Evolutionary conservation across 2,888 invertebrate genomes (phyloP), one percentile per base, ranked within the genome.

Genomic region (Ornithoptera priamus): DNA sequence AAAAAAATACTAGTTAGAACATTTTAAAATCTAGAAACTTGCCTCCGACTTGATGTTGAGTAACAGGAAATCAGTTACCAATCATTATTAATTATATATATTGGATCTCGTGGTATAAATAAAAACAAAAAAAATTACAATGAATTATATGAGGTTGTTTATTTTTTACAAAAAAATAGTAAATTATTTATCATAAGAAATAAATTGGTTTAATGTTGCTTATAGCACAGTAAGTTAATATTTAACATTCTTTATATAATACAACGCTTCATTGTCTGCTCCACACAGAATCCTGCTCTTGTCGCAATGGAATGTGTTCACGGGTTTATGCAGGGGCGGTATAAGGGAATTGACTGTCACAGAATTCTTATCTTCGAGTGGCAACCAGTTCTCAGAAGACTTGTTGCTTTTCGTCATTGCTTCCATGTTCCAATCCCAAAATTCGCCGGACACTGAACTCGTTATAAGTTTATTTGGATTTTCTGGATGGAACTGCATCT

Each of bases 391-490:
- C 50, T 91, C 90, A 2, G 84, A 80, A 0, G 85, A 86, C 74
- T 85, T 86, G 0, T 85, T 80, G 66, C 84, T 87, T 69, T 88
- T 92, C 0, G 89, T 90, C 80, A 93, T 86, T 0, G 85, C 81
- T 72, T 94, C 94, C 79, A 95, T 95, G 73, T 96, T 95, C 98
- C 98, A 98, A 81, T 97, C 97, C 97, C 97, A 98, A 4, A 98
- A 87, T 83, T 97, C 96, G 18, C 71, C 71, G 6, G 70, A 70
- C 4, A 94, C 93, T 0, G 98, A 97, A 80, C 96, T 95, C 0
- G 97, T 96, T 74, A 97, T 96, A 1, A 98, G 82, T 85, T 97
- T 97, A 68, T 97, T 95, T 0, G 98, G 97, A 78, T 96, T 94
- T 71, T 96, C 95, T 0, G 96, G 96, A 87, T 98, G 98, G 81